Evolutionary conservation across 2,113 vertebrate species (phyloP).

Genomic region (Nematolebias whitei): DNA sequence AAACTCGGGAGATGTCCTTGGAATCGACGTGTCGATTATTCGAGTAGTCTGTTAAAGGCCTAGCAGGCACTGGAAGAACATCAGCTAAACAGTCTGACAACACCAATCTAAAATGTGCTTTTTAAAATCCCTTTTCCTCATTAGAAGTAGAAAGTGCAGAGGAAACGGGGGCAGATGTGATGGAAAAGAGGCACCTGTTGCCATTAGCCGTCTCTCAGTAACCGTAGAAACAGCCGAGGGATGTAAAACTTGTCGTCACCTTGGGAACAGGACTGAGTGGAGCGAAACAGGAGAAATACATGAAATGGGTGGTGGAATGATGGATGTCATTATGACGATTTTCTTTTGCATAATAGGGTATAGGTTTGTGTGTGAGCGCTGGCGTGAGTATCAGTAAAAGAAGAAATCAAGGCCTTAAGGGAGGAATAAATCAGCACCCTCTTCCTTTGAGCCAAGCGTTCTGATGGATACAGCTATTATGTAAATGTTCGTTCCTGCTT

Average conservation of each 20-base stretch:
- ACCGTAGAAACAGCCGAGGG: constrained; percentile 55
- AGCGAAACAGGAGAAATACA: constrained; percentile 35
- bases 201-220: constrained; percentile 54
- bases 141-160: not conserved
- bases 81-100: not conserved
- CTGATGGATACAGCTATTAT: constrained; percentile 61
- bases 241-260: constrained; percentile 52
- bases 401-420: constrained; percentile 41
- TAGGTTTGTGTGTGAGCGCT: constrained; percentile 11
- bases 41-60: too few relatives aligned
- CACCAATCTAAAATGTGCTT: not conserved
- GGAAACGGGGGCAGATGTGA: not conserved
- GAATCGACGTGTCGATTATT: too few relatives aligned
- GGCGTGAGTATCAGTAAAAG: constrained; percentile 1
- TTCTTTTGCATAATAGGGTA: constrained; percentile 36
- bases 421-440: constrained; percentile 50
- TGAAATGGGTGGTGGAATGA: constrained; percentile 34
- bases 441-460: constrained; percentile 23
- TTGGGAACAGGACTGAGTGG: constrained; percentile 47
- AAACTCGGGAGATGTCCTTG: too few relatives aligned
- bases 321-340: constrained; percentile 39
- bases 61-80: not conserved
- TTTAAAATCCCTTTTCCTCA: not conserved
- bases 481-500: constrained; percentile 51
- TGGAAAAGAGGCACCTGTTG: constrained; percentile 41